Conservation (phyloP, 35 echinoderm and acorn worm genomes). For the Ptychodera flava region DNA sequence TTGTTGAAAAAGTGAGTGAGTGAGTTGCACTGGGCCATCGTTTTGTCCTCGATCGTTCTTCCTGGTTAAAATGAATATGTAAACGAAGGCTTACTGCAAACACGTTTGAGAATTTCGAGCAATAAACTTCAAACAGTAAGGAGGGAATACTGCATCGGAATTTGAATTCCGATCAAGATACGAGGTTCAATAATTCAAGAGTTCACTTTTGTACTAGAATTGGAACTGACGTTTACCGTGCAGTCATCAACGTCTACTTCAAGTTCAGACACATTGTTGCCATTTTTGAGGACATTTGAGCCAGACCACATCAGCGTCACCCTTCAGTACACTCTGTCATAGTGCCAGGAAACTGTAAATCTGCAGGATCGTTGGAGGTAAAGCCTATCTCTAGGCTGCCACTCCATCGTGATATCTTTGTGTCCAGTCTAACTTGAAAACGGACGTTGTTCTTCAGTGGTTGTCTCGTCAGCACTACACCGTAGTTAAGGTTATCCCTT, state of each 20-base stretch:
- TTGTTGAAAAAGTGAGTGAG: no score
- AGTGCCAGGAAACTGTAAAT: not conserved
- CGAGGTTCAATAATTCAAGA: no score
- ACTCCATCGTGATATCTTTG: not conserved
- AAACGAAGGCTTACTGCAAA: no score
- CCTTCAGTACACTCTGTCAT: not conserved
- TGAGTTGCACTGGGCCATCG: no score
- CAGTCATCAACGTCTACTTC: not conserved
- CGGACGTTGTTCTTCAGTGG: not conserved
- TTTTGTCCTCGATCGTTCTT: not conserved
- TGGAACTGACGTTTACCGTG: not conserved
- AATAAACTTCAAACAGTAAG: no score
- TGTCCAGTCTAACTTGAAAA: not conserved
- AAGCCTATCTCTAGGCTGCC: not conserved
- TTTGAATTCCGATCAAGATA: no score
- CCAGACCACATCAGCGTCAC: not conserved
- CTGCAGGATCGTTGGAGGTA: not conserved
- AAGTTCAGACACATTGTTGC: not conserved
- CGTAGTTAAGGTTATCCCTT: no score
- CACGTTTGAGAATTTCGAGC: no score
- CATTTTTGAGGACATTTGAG: not conserved
- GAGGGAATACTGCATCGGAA: not conserved
- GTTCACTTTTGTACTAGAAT: no score
- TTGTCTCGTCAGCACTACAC: not conserved
- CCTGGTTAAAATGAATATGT: no score